phyloP scores from a whole-genome alignment of 2,113 vertebrate species.

The Herpetotheres cachinnans region DNA sequence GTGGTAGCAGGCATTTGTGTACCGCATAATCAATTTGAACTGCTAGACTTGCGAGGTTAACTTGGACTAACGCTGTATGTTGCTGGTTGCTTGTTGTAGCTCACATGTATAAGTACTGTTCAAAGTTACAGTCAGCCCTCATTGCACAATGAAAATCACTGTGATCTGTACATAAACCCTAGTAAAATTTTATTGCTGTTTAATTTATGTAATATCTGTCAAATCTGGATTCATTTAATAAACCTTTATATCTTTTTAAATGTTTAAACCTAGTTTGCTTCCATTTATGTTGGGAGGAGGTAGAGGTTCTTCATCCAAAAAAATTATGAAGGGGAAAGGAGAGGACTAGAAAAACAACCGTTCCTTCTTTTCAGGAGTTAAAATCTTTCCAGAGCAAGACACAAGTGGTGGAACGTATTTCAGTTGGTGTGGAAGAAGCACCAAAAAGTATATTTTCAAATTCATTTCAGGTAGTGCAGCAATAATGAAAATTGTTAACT shows the following conservation, averaged over 20 bases:
- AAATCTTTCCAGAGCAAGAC: neutral
- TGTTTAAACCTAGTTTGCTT: neutral
- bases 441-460: neutral
- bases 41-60: neutral
- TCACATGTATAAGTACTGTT: slow-evolving; percentile 41
- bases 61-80: slow-evolving; percentile 13
- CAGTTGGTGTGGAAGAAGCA: neutral
- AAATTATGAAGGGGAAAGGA: rapidly evolving
- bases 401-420: neutral
- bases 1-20: slow-evolving; percentile 6
- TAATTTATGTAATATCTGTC: slow-evolving; percentile 67
- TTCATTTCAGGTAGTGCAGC: neutral
- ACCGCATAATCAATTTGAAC: neutral
- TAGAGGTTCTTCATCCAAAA: neutral
- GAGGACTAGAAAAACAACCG: neutral
- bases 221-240: slow-evolving; percentile 64
- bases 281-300: neutral
- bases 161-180: slow-evolving; percentile 73
- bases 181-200: slow-evolving; percentile 64
- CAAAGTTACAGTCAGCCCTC: slow-evolving; percentile 45
- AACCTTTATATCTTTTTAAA: slow-evolving; percentile 70
- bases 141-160: slow-evolving; percentile 78
- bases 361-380: neutral
- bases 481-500: neutral
- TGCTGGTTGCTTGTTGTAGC: slow-evolving; percentile 51